Percentiles rank a stretch among this genome's conserved stretches.
phyloP scores from a whole-genome alignment of 2,797 vertebrate species.

The Echeneis naucrates region DNA sequence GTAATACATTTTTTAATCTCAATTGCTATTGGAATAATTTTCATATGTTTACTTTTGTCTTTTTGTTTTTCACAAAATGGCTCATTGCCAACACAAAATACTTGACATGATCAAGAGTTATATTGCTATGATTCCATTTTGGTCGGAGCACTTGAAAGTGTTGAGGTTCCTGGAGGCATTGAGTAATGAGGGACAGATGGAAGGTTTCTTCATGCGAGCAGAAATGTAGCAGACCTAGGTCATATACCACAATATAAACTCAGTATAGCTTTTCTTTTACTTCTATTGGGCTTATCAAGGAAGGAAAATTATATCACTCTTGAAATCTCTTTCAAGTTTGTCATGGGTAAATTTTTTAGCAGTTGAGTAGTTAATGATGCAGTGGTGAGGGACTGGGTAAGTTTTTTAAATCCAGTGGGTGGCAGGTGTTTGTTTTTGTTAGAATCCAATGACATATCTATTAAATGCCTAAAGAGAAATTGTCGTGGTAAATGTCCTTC shows the following conservation, averaged over 20 bases:
- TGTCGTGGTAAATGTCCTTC: background rate
- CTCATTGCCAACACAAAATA: no score
- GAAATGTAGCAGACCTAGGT: background rate
- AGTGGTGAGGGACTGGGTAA: slow-evolving; percentile 19
- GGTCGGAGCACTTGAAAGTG: background rate
- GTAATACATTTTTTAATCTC: no score
- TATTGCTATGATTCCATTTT: background rate
- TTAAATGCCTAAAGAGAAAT: background rate
- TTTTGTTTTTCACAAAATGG: no score
- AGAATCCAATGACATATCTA: background rate
- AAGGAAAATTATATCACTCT: background rate
- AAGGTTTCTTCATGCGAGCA: background rate
- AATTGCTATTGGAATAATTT: no score
- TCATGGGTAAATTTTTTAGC: background rate
- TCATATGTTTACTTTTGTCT: no score
- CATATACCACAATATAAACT: background rate
- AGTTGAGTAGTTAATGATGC: slow-evolving; percentile 11
- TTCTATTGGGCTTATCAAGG: background rate
- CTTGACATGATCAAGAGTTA: background rate
- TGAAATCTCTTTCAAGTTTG: background rate
- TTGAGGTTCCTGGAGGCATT: background rate
- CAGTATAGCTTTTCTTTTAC: background rate
- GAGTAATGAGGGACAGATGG: background rate
- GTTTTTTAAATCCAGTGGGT: background rate
- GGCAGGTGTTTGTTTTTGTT: slow-evolving; percentile 22